These are phyloP conservation scores for Geodia barretti DNA, from an alignment of 37 sponge, comb jelly and placozoan species.

Conservation along the genomic window DNA sequence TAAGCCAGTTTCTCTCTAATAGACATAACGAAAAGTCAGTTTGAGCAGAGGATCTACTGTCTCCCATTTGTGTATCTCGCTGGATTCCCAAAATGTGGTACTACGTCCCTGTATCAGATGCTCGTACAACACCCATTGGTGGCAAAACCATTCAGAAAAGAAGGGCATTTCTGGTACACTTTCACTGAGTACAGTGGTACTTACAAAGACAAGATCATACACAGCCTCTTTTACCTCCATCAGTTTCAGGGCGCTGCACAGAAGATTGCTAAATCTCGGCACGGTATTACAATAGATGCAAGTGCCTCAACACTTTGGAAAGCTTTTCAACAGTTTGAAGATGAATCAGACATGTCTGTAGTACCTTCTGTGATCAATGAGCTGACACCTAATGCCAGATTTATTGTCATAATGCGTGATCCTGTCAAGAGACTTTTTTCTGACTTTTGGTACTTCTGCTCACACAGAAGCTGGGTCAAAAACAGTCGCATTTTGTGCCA, in stretches of 20 bases:
- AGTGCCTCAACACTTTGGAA: conserved; percentile 41
- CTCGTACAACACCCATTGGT: conserved; percentile 22
- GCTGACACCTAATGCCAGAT: conserved; percentile 38
- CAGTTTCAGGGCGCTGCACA: conserved; percentile 23
- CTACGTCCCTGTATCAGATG: conserved; percentile 15
- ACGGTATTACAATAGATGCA: conserved; percentile 25
- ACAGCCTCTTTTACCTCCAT: conserved; percentile 10
- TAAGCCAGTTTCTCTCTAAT: no score
- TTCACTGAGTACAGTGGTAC: no score
- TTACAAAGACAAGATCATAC: no score
- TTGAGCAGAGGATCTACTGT: no score
- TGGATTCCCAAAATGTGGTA: conserved; percentile 51
- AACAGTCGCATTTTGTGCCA: no score
- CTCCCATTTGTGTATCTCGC: conserved; percentile 25
- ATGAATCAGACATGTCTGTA: conserved; percentile 23
- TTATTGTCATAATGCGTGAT: conserved; percentile 51
- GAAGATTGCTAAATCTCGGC: not conserved
- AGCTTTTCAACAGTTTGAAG: no score
- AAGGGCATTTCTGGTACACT: conserved; percentile 37
- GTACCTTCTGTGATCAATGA: conserved; percentile 20
- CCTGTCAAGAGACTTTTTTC: conserved; percentile 58
- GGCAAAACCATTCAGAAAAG: conserved; percentile 27
- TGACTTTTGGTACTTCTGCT: conserved; percentile 57
- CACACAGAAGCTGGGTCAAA: no score
- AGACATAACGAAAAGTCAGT: no score